Evolutionary conservation across 1,140 invertebrate species (phyloP), one percentile per base, ranked within the genome.

Genomic region (Campodea augens): DNA sequence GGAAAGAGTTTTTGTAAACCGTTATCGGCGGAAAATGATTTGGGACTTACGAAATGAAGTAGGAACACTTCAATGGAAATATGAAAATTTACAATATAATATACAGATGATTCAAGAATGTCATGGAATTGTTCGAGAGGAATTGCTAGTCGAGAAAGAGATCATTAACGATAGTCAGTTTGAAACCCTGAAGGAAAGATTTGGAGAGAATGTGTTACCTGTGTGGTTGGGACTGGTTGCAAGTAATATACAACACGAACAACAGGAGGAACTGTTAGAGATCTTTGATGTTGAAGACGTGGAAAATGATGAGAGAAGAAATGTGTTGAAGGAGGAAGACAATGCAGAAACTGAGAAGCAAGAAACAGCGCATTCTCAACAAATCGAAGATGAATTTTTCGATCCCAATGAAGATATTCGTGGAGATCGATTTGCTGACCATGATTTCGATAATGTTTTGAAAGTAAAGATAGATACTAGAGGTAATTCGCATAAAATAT

Each of bases 401-500:
- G 51, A 52, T 48, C 41, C 43, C 38, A 32, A 47, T 13, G 51
- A 50, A 25, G 36, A 49, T 10, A 25, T 47, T 38, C 32, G 25
- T 22, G 15, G 15, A 10, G 27, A 32, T 15, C 15, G 27, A 15
- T 7, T 10, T 32, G 7, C 15, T 32, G 27, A 32, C 7, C 7
- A 32, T 10, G 27, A 32, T 7, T 12, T 27, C 4, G 48, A 46
- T 15, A 48, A 52, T 23, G 37, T n/a, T 48, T 25, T 43, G 13
- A 40, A 46, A 13, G 18, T 43, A 4, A 13, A 48, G 12, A 43
- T 41, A 13, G 4, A 7, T 19, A 38, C 15, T 25, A 4, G 3
- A 20, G n/a, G 22, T 27, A 15, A 23, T 25, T 39, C 22, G 44
- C 25, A 38, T 44, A 12, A 15, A 10, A 20, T 41, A 44, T 38